Evolutionary conservation across 2,797 vertebrate species (phyloP).

Genomic region (Cephalopachus bancanus): DNA sequence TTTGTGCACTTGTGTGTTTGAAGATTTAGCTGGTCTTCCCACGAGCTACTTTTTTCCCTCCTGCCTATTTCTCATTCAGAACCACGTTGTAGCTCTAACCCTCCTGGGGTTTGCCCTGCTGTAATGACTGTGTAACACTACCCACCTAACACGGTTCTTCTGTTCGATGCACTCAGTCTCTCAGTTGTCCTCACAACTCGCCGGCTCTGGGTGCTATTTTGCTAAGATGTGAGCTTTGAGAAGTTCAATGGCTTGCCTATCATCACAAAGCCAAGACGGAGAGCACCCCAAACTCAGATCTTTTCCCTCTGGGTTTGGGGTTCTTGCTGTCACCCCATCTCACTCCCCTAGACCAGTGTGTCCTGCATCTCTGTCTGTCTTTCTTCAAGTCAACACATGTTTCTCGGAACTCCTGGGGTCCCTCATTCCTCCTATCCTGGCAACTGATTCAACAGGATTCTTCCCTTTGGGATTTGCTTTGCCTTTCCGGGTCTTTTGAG

Average conservation of each 20-base stretch:
- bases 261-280: background rate
- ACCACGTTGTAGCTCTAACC: background rate
- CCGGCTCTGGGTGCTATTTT: background rate
- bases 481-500: background rate
- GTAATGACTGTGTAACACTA: accelerated
- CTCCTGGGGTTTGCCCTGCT: background rate
- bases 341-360: too few species aligned
- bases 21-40: background rate
- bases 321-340: background rate
- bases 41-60: background rate
- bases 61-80: background rate
- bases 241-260: background rate
- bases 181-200: background rate
- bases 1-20: background rate
- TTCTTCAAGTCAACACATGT: background rate
- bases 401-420: background rate
- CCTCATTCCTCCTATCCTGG: background rate
- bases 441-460: background rate
- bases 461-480: background rate
- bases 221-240: background rate
- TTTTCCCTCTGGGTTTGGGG: background rate
- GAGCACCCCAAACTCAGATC: background rate
- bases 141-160: background rate
- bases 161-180: background rate
- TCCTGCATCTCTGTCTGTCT: background rate